Evolutionary conservation across 1,140 invertebrate genomes (phyloP).

Genomic region (Pseudomyrmex cubaensis): DNA sequence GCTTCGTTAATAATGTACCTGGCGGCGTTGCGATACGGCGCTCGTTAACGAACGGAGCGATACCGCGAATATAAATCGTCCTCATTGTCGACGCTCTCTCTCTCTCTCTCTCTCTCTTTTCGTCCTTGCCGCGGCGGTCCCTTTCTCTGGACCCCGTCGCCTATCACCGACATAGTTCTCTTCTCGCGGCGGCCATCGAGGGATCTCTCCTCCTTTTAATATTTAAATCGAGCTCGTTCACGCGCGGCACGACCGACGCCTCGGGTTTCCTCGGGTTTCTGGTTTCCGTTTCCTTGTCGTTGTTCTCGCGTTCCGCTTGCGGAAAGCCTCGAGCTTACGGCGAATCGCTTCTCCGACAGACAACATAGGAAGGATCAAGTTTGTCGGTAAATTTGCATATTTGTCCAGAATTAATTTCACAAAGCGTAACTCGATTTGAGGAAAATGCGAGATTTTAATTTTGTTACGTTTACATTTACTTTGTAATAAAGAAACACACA

Average conservation of each 20-base stretch:
- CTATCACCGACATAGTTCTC: no score
- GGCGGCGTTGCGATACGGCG: conserved; percentile 44
- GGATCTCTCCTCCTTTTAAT: conserved; percentile 35
- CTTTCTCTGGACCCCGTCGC: no score
- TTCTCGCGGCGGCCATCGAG: conserved; percentile 28
- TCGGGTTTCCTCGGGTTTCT: conserved; percentile 42
- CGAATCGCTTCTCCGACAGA: not conserved
- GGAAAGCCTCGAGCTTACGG: conserved; percentile 2
- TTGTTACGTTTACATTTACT: not conserved
- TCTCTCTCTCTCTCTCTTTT: not conserved
- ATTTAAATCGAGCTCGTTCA: conserved; percentile 56
- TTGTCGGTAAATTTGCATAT: not conserved
- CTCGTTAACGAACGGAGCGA: conserved; percentile 57
- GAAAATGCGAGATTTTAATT: not conserved
- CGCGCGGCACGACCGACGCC: conserved; percentile 38
- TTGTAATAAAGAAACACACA: not conserved
- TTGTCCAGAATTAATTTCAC: not conserved
- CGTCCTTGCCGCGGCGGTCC: conserved; percentile 8
- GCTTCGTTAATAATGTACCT: conserved; percentile 58
- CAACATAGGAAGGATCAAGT: not conserved
- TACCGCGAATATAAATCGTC: conserved; percentile 61
- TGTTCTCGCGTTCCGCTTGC: not conserved
- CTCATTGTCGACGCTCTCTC: conserved; percentile 29
- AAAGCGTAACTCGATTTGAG: not conserved
- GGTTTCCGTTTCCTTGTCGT: conserved; percentile 36